These are phyloP conservation scores for Zaprionus lineosus DNA, from an alignment of 2,888 invertebrate species.

Conservation along the genomic window DNA sequence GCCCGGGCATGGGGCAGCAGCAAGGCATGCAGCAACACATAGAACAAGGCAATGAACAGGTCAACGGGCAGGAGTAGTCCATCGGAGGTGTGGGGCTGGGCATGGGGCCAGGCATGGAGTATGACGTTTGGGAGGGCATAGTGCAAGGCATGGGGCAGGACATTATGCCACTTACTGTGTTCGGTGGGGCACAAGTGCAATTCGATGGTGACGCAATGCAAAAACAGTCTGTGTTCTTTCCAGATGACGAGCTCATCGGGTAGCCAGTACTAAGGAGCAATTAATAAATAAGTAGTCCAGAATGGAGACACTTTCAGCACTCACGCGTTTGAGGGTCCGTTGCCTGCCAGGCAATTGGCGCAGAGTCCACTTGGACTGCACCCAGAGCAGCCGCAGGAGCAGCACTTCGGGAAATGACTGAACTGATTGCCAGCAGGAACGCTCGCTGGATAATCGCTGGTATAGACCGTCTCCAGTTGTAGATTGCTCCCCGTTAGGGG, in stretches of 20 bases:
- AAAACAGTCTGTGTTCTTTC: too few species aligned
- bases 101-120: not conserved
- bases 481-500: conserved; percentile 5
- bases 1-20: not conserved
- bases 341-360: not conserved
- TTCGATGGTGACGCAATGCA: conserved; percentile 1
- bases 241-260: too few species aligned
- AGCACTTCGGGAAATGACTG: conserved; percentile 20
- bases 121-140: not conserved
- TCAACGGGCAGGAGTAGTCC: too few species aligned
- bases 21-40: too few species aligned
- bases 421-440: conserved; percentile 26
- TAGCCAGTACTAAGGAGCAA: not conserved
- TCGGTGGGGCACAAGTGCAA: not conserved
- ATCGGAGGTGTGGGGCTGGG: too few species aligned
- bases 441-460: conserved; percentile 43
- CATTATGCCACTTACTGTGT: not conserved
- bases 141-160: not conserved
- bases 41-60: too few species aligned
- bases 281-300: not conserved
- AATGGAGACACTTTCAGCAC: too few species aligned
- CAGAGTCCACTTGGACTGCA: too few species aligned
- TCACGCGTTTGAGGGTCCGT: not conserved
- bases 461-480: conserved; percentile 45
- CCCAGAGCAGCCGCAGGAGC: not conserved